Base-by-base conservation (phyloP, 2,797 vertebrate genomes). In the Phalloptychus januarius region DNA sequence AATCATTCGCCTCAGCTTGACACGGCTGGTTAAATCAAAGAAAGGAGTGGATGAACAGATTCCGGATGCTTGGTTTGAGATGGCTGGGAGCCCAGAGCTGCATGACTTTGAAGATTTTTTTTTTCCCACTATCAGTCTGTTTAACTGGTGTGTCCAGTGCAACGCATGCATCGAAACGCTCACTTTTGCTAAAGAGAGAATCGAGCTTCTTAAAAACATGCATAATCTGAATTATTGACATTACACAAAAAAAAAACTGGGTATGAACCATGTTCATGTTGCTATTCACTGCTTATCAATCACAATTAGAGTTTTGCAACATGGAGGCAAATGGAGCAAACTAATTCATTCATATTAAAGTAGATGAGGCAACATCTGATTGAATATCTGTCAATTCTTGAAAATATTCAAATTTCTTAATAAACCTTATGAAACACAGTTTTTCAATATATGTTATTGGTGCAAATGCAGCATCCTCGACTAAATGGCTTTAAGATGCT, bases 71-170 rank as follows among this genome's bases (percentile, higher is more conserved):
- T 33, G 65, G 42, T 77, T 81, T 82, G 38, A 73, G 23, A 78
- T 90, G 91, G 91, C 92, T 71, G 31, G 48, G 58, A 69, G 88
- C 89, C 91, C 82, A 83, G 84, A 74, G 76, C 71, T 11, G 52
- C 65, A 58, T 12, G 79, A 84, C 89, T 92, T 86, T 89, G 85
- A 91, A 90, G 74, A 87, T 86, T 87, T 80, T 93, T 93, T 18
- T 45, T 45, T 48, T 50, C 25, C 92, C 91, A 87, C 83, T 54
- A 86, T 91, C 85, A 80, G 72, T 90, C 85, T 89, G 79, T 90
- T 83, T 90, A 86, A 93, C 82, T 83, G 46, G 56, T 73, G 77
- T 79, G 84, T 91, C 72, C 73, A 44, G 69, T 79, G 42, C 25
- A 72, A 75, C 72, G 50, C 72, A 33, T 81, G 84, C 77, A 71